Conservation (phyloP, 2,797 vertebrate genomes). For the Scleropages formosus region DNA sequence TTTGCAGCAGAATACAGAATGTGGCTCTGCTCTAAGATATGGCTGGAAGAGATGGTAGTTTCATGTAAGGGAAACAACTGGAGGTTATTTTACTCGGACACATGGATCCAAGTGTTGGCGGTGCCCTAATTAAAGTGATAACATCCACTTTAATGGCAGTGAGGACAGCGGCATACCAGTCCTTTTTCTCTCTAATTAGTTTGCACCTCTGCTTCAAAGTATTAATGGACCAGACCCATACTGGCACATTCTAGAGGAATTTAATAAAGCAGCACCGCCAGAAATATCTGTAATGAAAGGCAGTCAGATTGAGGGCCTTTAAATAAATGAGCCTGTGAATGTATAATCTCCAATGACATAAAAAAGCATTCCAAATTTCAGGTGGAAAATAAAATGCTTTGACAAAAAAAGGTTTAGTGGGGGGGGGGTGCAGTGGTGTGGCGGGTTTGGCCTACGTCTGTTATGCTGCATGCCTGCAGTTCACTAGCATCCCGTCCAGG, state of each 20-base stretch:
- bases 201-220: slow-evolving; percentile 22
- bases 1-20: slow-evolving; percentile 22
- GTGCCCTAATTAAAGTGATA: slow-evolving; percentile 29
- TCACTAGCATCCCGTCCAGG: too few species aligned
- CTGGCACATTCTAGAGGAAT: slow-evolving; percentile 28
- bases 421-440: too few species aligned
- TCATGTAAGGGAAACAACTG: background rate
- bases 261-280: slow-evolving; percentile 17
- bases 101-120: background rate
- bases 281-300: slow-evolving; percentile 22
- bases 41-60: background rate
- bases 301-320: slow-evolving; percentile 29
- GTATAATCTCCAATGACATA: background rate
- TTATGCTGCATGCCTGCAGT: too few species aligned
- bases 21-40: slow-evolving; percentile 4
- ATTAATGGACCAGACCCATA: slow-evolving; percentile 28
- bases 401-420: background rate
- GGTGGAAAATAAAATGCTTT: background rate
- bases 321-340: slow-evolving; percentile 4
- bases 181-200: slow-evolving; percentile 33
- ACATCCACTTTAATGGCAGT: slow-evolving; percentile 8
- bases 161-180: background rate
- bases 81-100: slow-evolving; percentile 8
- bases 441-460: too few species aligned
- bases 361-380: background rate